Evolutionary conservation across 2,888 invertebrate species (phyloP).

Genomic region (Catonia carolina): DNA sequence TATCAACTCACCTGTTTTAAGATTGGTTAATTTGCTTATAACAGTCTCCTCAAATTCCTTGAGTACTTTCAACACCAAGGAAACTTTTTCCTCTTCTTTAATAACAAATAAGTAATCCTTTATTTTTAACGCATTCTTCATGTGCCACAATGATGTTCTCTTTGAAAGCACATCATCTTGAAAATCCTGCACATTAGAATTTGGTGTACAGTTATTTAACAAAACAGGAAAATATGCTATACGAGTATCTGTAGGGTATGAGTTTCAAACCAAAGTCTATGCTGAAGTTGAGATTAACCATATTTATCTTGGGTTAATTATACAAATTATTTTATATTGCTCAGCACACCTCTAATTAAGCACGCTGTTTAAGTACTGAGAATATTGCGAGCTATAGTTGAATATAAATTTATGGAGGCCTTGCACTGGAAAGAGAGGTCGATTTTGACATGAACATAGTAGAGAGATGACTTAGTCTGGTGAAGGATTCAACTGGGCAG

Average conservation of each 20-base stretch:
- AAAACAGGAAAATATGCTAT: neutral
- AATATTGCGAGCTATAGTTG: too few relatives aligned
- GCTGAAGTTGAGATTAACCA: too few relatives aligned
- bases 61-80: slow-evolving; percentile 56
- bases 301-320: too few relatives aligned
- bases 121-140: slow-evolving; percentile 60
- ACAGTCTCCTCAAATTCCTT: slow-evolving; percentile 59
- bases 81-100: slow-evolving; percentile 51
- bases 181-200: slow-evolving; percentile 65
- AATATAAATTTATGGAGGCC: too few relatives aligned
- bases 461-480: too few relatives aligned
- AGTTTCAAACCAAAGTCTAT: neutral
- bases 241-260: neutral
- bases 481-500: too few relatives aligned
- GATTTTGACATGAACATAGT: too few relatives aligned
- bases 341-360: too few relatives aligned
- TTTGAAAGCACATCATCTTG: slow-evolving; percentile 60
- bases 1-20: slow-evolving; percentile 62
- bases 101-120: slow-evolving; percentile 64
- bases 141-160: slow-evolving; percentile 68
- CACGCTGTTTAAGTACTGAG: too few relatives aligned
- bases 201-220: slow-evolving; percentile 33
- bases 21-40: slow-evolving; percentile 48
- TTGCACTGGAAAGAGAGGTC: too few relatives aligned
- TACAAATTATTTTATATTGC: too few relatives aligned